Base-by-base conservation (phyloP, 2,113 vertebrate genomes). In the Gnathonemus echidnorhynchus region DNA sequence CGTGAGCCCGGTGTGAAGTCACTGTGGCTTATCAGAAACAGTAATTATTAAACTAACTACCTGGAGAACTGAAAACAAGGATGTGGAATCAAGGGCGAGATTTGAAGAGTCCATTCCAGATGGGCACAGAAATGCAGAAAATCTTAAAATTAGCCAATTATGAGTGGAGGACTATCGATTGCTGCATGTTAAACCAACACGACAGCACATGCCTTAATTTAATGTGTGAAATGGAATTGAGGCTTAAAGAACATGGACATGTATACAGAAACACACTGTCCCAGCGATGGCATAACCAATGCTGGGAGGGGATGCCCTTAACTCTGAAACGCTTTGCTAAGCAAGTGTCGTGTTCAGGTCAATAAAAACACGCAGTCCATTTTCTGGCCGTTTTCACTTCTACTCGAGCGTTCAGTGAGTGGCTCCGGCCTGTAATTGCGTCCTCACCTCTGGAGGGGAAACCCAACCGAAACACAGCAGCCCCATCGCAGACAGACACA, bases 311-410 rank as follows among this genome's bases (percentile, higher is more conserved):
- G 27, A 9, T 9, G 45, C 49, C 50, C 11, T 52, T 87, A 53
- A 35, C 24, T 53, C 3, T 53, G 27, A 87, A 87, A 87, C 5
- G 27, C 45, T 53, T 53, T 87, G 49, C 49, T 87, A 49, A 56
- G 31, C 45, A 87, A 53, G 50, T 87, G 49, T 39, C 49, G 13
- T 53, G 86, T 27, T 87, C 50, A 35, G 50, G 50, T 87, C 48
- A 87, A 87, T 87, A 87, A 87, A 87, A 86, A 45, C 83, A 50
- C 85, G 48, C 85, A 50, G 50, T 87, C 86, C 86, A 53, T 50
- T 87, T 87, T 53, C 86, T 48, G 19, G 86, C 86, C 31, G 50
- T 87, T 87, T 87, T 87, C 50, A 87, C 11, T 17, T 87, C 86
- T 53, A 56, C 45, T 87, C n/a, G 50, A 53, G 49, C 50, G 50